Conservation (phyloP, 35 echinoderm and acorn worm genomes). For the Apostichopus japonicus region DNA sequence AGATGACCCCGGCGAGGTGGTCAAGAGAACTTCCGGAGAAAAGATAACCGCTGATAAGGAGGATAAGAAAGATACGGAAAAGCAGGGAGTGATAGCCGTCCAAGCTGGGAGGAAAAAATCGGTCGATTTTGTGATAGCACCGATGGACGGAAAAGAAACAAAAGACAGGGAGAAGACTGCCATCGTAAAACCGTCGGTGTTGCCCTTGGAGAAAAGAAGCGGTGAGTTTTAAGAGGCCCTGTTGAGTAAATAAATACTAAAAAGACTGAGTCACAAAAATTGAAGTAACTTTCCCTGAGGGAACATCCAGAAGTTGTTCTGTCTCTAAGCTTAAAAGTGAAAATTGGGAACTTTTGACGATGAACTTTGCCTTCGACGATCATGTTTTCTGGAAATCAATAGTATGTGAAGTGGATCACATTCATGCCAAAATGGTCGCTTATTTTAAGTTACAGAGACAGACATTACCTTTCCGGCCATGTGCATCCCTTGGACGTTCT, state of each 20-base stretch:
- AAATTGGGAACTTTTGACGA: too few species aligned
- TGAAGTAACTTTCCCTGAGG: too few species aligned
- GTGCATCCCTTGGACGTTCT: too few species aligned
- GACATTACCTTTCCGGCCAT: background rate
- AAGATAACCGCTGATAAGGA: background rate
- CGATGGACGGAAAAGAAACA: background rate
- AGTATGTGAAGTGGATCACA: background rate
- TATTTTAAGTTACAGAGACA: background rate
- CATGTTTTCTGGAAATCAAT: too few species aligned
- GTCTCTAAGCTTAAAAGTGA: too few species aligned
- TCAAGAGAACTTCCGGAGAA: background rate
- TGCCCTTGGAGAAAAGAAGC: conserved; percentile 18
- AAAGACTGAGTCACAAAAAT: too few species aligned
- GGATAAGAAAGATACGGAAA: background rate
- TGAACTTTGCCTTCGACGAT: too few species aligned
- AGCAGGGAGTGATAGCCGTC: background rate
- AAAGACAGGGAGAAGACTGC: background rate
- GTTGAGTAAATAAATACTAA: background rate
- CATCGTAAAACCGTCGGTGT: background rate
- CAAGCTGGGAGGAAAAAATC: conserved; percentile 45
- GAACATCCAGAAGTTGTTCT: too few species aligned
- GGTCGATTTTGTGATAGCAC: conserved; percentile 20
- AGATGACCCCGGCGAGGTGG: background rate
- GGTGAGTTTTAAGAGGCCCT: background rate
- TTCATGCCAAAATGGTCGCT: background rate